Conservation (phyloP, 2,113 vertebrate genomes). For the Nannospalax galili region DNA sequence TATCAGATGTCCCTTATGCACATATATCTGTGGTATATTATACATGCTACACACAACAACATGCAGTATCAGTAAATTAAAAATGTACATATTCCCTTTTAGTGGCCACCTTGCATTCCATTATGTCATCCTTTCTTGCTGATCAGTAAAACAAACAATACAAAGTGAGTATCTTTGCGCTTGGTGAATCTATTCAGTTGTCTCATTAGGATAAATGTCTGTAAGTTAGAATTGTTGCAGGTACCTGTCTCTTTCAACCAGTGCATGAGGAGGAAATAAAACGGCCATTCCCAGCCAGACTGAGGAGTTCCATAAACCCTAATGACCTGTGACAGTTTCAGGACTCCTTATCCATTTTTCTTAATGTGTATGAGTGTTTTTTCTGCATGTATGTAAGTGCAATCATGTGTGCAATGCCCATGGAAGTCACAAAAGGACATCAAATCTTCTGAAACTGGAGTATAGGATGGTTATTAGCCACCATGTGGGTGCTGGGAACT, state of each 20-base stretch:
- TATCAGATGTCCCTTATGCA: neutral
- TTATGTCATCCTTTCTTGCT: neutral
- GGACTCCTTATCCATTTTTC: neutral
- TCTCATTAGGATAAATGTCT: conserved; percentile 33
- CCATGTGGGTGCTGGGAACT: too few relatives aligned
- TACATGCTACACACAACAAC: neutral
- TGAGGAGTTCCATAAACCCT: neutral
- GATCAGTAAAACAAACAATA: neutral
- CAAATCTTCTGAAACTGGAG: too few relatives aligned
- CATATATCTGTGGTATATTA: neutral
- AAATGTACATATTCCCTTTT: neutral
- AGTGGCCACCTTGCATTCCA: neutral
- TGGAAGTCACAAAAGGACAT: too few relatives aligned
- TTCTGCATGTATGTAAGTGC: too few relatives aligned
- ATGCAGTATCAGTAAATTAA: neutral
- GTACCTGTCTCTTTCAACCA: neutral
- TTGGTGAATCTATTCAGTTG: neutral
- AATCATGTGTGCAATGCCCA: too few relatives aligned
- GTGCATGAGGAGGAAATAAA: neutral
- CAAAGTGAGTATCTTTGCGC: neutral
- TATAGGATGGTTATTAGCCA: too few relatives aligned
- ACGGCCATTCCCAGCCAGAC: neutral
- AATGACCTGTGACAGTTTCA: neutral
- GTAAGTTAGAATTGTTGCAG: neutral
- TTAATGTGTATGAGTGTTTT: too few relatives aligned